phyloP scores from a whole-genome alignment of 2,797 vertebrate species.

The Heteromormyrus szaboi region DNA sequence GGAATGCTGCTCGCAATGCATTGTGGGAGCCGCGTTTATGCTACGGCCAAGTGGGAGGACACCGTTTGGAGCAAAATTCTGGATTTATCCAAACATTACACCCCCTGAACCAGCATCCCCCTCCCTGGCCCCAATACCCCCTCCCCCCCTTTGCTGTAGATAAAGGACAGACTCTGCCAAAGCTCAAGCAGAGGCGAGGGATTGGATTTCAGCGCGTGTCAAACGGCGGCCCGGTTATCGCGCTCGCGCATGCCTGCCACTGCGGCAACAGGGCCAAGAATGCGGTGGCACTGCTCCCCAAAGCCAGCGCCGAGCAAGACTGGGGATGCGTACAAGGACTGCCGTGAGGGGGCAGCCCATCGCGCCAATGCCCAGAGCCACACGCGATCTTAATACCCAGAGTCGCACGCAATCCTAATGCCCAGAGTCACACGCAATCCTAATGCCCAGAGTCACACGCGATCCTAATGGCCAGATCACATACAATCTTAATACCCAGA shows the following conservation, averaged over 20 bases:
- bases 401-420: not conserved
- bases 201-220: slow-evolving; percentile 45
- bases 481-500: not conserved
- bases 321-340: slow-evolving; percentile 16
- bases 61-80: slow-evolving; percentile 36
- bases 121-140: not conserved
- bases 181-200: slow-evolving; percentile 29
- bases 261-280: slow-evolving; percentile 49
- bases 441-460: not conserved
- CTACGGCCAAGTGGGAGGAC: not conserved
- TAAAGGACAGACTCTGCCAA: slow-evolving; percentile 53
- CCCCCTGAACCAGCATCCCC: not conserved
- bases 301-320: slow-evolving; percentile 34
- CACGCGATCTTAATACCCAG: not conserved
- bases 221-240: slow-evolving; percentile 56
- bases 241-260: slow-evolving; percentile 53
- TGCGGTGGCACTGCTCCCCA: slow-evolving; percentile 35
- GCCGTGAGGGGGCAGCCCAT: not conserved
- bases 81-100: slow-evolving; percentile 41
- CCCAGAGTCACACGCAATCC: not conserved
- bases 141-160: slow-evolving; percentile 28
- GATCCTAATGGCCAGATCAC: not conserved
- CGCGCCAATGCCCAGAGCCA: not conserved
- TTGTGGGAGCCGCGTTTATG: slow-evolving; percentile 21
- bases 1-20: not conserved